Evolutionary conservation across 2,888 invertebrate genomes (phyloP).

Genomic region (Euplexia lucipara): DNA sequence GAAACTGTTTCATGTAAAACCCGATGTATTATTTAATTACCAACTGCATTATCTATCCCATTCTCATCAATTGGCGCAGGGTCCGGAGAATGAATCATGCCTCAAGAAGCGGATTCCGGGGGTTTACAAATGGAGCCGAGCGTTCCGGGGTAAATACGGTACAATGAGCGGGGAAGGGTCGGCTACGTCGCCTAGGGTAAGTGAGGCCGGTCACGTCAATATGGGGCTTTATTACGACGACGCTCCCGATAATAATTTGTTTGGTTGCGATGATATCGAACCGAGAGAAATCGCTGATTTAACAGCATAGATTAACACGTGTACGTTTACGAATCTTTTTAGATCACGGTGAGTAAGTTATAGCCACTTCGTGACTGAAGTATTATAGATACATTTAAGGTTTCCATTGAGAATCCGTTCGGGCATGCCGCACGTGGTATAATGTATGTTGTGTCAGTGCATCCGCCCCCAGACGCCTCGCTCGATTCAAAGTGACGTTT

Average conservation of each 20-base stretch:
- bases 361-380: slow-evolving; percentile 29
- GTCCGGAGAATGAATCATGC: slow-evolving; percentile 89
- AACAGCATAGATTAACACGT: slow-evolving; percentile 36
- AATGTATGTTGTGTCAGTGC: slow-evolving; percentile 76
- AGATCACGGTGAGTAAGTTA: neutral
- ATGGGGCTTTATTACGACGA: slow-evolving; percentile 87
- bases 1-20: neutral
- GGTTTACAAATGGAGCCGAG: slow-evolving; percentile 89
- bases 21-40: slow-evolving; percentile 37
- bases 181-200: slow-evolving; percentile 86
- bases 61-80: slow-evolving; percentile 83
- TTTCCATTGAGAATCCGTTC: slow-evolving; percentile 68
- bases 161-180: slow-evolving; percentile 89
- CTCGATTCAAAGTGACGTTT: slow-evolving; percentile 82
- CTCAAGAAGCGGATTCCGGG: slow-evolving; percentile 89
- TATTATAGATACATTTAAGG: slow-evolving; percentile 47
- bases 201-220: slow-evolving; percentile 89
- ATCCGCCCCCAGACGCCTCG: slow-evolving; percentile 83
- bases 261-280: slow-evolving; percentile 76
- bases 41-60: slow-evolving; percentile 77
- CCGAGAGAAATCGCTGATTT: slow-evolving; percentile 47
- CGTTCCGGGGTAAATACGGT: slow-evolving; percentile 89
- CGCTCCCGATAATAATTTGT: slow-evolving; percentile 86
- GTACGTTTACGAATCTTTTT: slow-evolving; percentile 10
- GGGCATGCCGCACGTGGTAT: slow-evolving; percentile 81